Evolutionary conservation across 1,140 invertebrate species (phyloP).

Genomic region (Adelges cooleyi): DNA sequence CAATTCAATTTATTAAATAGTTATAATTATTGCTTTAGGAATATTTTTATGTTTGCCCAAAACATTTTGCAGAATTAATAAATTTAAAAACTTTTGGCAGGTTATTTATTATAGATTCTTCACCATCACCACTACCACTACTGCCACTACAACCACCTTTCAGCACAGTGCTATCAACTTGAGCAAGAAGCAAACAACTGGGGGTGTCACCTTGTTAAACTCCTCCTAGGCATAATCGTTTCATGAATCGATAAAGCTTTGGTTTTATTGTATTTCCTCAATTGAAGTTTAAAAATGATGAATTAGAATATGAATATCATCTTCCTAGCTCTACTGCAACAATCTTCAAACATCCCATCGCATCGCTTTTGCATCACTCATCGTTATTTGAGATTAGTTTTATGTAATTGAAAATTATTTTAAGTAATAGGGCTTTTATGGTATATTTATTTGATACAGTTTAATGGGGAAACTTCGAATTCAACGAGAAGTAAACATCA

Average conservation of each 20-base stretch:
- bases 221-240: neutral
- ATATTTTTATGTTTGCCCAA: no score
- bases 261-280: neutral
- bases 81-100: constrained; percentile 23
- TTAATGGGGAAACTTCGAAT: no score
- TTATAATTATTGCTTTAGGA: no score
- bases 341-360: neutral
- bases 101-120: constrained; percentile 24
- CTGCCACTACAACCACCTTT: constrained; percentile 6
- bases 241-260: neutral
- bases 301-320: neutral
- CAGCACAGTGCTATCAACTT: constrained; percentile 21
- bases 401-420: neutral
- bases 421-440: neutral
- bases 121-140: neutral
- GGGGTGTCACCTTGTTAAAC: constrained; percentile 11
- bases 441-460: no score
- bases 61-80: neutral
- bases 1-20: no score
- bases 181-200: constrained; percentile 7
- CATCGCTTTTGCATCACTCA: constrained; percentile 13
- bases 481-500: no score
- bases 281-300: neutral
- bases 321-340: neutral
- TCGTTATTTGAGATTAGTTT: constrained; percentile 12